Percentiles rank a stretch among this genome's conserved stretches.
Conservation (phyloP, 2,888 invertebrate species). For the Psococerastis gibbosa region DNA sequence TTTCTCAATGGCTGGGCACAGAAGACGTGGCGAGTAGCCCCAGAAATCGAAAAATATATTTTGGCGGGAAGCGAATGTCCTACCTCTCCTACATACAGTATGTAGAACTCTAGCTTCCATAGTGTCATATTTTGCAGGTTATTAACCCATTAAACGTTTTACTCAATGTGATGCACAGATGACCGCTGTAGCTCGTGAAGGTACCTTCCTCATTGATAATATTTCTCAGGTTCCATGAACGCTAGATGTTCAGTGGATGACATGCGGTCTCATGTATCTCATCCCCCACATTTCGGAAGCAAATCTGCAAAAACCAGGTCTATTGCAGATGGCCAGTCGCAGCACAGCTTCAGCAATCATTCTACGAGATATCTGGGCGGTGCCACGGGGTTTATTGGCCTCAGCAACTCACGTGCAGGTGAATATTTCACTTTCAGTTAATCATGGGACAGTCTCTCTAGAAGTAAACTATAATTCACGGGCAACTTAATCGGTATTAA, state of each 20-base stretch:
- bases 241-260: slow-evolving; percentile 41
- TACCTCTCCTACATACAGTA: no score
- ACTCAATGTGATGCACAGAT: no score
- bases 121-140: no score
- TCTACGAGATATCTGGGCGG: slow-evolving; percentile 51
- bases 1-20: no score
- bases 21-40: no score
- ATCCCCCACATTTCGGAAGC: slow-evolving; percentile 44
- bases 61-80: no score
- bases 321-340: slow-evolving; percentile 74
- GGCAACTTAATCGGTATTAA: no score
- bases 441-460: background rate
- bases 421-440: no score
- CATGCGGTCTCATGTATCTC: slow-evolving; percentile 51
- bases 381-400: slow-evolving; percentile 48
- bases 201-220: slow-evolving; percentile 11
- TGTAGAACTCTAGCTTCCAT: no score
- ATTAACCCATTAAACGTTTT: no score
- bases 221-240: slow-evolving; percentile 25
- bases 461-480: no score
- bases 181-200: slow-evolving; percentile 4
- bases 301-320: slow-evolving; percentile 41
- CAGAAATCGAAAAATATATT: no score
- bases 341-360: slow-evolving; percentile 70
- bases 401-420: slow-evolving; percentile 55